Base-by-base conservation (phyloP, 2,888 invertebrate species). In the Chloroclysta siterata region DNA sequence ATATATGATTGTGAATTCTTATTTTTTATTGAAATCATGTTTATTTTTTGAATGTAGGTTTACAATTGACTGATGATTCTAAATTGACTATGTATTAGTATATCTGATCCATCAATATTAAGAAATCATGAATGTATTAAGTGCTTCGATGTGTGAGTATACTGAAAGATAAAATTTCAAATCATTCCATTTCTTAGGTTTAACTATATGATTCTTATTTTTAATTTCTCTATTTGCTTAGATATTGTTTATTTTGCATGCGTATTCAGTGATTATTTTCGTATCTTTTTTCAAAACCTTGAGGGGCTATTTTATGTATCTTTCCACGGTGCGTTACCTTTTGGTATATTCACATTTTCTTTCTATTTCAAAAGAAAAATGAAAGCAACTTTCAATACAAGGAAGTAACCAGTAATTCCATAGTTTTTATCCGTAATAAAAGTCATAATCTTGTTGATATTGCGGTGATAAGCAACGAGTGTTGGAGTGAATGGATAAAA, bases 331-430 rank as follows among this genome's bases (percentile, higher is more conserved):
- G 58, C 66, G 53, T 74, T 80, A 75, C 77, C 85, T 90, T 90
- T 90, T 85, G 82, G 90, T 92, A 90, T 90, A 90, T 90, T 92
- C 90, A 89, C 91, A 86, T 84, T 77, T 77, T 76, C 72, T 77
- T 78, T 76, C 77, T 75, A 76, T 85, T 84, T 88, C 82, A 88
- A 90, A 92, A 92, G 92, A 92, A 92, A 93, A 93, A 93, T 93
- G 92, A 93, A 92, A 92, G 92, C 75, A 71, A 77, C 80, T 77
- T 79, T 82, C 80, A 74, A 79, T 78, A 82, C 80, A 81, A 79
- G 78, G 75, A 78, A 80, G 82, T 85, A 83, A 85, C 80, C 77
- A 83, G 54, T 86, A 84, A 90, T 90, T 91, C 89, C 90, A 90
- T 88, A 87, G 75, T 84, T 88, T 79, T 79, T 88, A 86, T 84